A percentile compares a stretch with the other conserved stretches of the same genome.
Evolutionary conservation across 2,888 invertebrate species (phyloP).

Genomic region (Ochlodes sylvanus): DNA sequence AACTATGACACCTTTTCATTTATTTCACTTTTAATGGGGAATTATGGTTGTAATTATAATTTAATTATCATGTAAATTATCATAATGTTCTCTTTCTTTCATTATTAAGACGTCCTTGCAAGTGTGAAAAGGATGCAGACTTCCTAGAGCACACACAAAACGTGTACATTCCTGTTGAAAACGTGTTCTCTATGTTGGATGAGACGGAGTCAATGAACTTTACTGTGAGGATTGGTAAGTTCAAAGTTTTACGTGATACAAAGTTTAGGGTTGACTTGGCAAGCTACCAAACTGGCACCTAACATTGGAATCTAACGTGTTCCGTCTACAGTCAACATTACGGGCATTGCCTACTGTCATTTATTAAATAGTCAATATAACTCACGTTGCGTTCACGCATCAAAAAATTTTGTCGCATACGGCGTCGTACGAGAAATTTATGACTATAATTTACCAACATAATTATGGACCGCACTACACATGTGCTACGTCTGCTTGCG

Average conservation of each 20-base stretch:
- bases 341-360: too few species aligned
- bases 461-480: too few species aligned
- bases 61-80: too few species aligned
- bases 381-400: too few species aligned
- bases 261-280: slow-evolving; percentile 24
- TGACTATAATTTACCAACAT: too few species aligned
- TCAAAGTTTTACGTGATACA: slow-evolving; percentile 1
- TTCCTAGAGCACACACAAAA: slow-evolving; percentile 82
- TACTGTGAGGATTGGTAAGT: slow-evolving; percentile 76
- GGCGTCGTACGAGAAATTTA: too few species aligned
- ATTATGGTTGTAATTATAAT: not conserved
- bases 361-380: too few species aligned
- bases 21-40: too few species aligned
- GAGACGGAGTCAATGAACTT: slow-evolving; percentile 73
- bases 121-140: slow-evolving; percentile 81
- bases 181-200: slow-evolving; percentile 81
- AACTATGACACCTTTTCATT: too few species aligned
- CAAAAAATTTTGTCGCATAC: too few species aligned
- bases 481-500: too few species aligned
- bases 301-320: not conserved
- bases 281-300: slow-evolving; percentile 6
- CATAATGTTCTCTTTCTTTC: slow-evolving; percentile 43
- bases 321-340: not conserved
- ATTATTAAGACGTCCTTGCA: slow-evolving; percentile 76
- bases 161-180: slow-evolving; percentile 83